Base-by-base conservation (phyloP, 2,888 invertebrate species). In the Desoria tigrina region DNA sequence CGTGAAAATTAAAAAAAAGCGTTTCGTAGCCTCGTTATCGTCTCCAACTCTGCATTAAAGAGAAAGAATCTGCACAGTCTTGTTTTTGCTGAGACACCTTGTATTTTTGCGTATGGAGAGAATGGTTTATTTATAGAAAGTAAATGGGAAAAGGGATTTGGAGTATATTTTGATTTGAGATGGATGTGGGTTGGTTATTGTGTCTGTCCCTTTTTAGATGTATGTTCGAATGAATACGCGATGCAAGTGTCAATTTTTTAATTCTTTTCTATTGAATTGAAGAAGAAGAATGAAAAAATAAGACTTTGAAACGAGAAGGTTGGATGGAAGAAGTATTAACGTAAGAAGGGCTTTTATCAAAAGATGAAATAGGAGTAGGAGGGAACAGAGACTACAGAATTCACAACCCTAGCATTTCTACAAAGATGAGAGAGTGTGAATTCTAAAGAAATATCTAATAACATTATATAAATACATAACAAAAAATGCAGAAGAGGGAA, bases 161-260 rank as follows among this genome's bases (percentile, higher is more conserved):
- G 50, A 63, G 50, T 57, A 49, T 53, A 61, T 57, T 63, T 56
- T 63, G 49, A 49, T 56, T 50, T 24, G 45, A 49, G 32, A 53
- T 64, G 58, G 63, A 62, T 54, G 54, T 45, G 27, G 32, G 59
- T 26, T 21, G 21, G 59, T n/a, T 59, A 49, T 59, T 59, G 49
- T 59, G 18, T 58, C 24, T 24, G 26, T 26, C 55, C 18, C 23
- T 28, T 55, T 55, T 28, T 55, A 51, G 7, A 45, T 6, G 6
- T 16, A 6, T 11, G 6, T 45, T 6, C n/a, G 4, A 9, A 6
- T 18, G 32, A 16, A 67, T 67, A 67, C 72, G 69, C 69, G 71
- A 67, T 74, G 69, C 69, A 72, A 74, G 72, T 72, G 74, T 72
- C 72, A 72, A 72, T 69, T 72, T 71, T 74, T 69, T 65, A 66